Conservation (phyloP, 2,888 invertebrate genomes). For the Creontiades dilutus region DNA sequence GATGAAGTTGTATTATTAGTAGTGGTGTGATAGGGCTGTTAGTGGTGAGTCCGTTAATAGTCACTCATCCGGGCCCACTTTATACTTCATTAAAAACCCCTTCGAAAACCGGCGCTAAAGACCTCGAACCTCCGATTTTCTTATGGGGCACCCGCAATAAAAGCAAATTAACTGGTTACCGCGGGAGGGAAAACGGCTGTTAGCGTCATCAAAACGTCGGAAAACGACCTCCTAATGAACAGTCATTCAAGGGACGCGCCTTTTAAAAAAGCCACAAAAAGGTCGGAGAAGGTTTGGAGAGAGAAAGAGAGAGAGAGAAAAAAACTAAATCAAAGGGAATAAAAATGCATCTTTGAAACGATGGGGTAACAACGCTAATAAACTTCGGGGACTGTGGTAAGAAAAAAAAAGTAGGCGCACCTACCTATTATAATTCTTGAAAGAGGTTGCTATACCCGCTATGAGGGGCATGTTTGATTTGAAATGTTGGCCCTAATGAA, state of each 20-base stretch:
- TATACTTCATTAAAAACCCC: constrained; percentile 41
- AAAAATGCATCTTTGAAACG: background rate
- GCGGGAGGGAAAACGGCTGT: background rate
- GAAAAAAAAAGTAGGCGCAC: background rate
- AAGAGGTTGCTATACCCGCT: background rate
- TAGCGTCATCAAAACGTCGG: background rate
- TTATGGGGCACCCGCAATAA: constrained; percentile 8
- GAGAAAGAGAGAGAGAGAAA: background rate
- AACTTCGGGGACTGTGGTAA: background rate
- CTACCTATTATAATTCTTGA: constrained; percentile 18
- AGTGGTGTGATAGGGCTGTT: constrained; percentile 25
- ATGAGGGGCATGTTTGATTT: background rate
- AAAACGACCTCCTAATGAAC: constrained; percentile 13
- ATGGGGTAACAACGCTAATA: constrained; percentile 7
- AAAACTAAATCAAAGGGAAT: constrained; percentile 3
- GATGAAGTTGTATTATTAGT: constrained; percentile 1
- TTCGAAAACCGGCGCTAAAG: constrained; percentile 7
- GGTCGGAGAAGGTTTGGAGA: background rate
- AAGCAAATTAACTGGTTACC: constrained; percentile 29
- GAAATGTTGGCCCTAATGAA: constrained; percentile 12
- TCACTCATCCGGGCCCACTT: background rate
- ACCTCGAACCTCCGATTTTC: constrained; percentile 14
- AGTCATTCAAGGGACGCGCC: constrained; percentile 20
- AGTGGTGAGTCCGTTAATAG: constrained; percentile 18
- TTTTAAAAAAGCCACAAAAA: constrained; percentile 12